Evolutionary conservation across 2,888 invertebrate species (phyloP), one percentile per base, ranked within the genome.

Genomic region (Osmoderma eremita): DNA sequence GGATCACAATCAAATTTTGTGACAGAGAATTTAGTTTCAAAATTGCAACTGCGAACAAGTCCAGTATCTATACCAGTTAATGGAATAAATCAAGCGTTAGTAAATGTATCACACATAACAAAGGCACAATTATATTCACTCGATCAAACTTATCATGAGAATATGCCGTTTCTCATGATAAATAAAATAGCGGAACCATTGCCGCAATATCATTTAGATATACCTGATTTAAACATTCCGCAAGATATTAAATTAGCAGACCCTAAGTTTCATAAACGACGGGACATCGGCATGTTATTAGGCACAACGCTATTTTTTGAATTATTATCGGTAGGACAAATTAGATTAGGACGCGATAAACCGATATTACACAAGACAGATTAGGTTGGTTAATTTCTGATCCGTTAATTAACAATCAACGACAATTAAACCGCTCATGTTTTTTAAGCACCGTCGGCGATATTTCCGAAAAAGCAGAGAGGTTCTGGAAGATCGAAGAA

Each of bases 401-500:
- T 42, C 39, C 39, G 12, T 24, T 61, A 63, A 3, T n/a, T 24
- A 6, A 22, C 13, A 48, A 10, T 18, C 12, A 64, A 13, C 12
- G 41, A 20, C 20, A 13, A 10, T 24, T 24, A n/a, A 18, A 41
- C 5, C 41, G 17, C n/a, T 24, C 24, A 8, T 41, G 30, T 2
- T 22, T 12, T 36, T n/a, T 17, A 42, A 49, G 3, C 2, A 13
- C 8, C 3, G 38, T 41, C 10, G 17, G 3, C 1, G 38, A 30
- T 2, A 0, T 22, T 18, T 12, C n/a, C 8, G 2, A 42, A 22
- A 36, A 68, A 48, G 18, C 73, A 13, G 67, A 71, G 42, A 54
- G 45, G 45, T 76, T 75, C 66, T 75, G 73, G 74, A 65, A 67
- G 24, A 65, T 75, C 12, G 75, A 75, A 48, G 72, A 72, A 50